Evolutionary conservation across 2,888 invertebrate species (phyloP).

Genomic region (Bruchidius siliquastri): DNA sequence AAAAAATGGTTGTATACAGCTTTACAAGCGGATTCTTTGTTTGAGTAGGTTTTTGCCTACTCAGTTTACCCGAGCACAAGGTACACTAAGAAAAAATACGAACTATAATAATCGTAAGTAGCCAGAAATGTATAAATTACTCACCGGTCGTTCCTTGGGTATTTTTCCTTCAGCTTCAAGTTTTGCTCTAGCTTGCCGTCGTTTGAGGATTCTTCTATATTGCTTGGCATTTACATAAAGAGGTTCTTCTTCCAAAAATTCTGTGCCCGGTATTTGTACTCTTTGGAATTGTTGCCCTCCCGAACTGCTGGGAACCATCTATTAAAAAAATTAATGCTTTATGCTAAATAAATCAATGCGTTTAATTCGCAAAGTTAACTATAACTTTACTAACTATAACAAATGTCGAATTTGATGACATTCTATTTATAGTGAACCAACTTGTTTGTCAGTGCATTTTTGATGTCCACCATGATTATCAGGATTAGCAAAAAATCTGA

Average conservation of each 20-base stretch:
- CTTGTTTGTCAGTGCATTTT: too few relatives aligned
- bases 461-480: too few relatives aligned
- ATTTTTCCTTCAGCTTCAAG: slow-evolving; percentile 93
- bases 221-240: slow-evolving; percentile 98
- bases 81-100: too few relatives aligned
- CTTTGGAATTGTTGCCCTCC: slow-evolving; percentile 51
- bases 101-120: too few relatives aligned
- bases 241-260: slow-evolving; percentile 85
- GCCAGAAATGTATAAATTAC: too few relatives aligned
- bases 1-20: too few relatives aligned
- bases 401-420: too few relatives aligned
- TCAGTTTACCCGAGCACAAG: too few relatives aligned
- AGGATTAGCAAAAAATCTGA: too few relatives aligned
- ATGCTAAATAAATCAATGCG: slow-evolving; percentile 1
- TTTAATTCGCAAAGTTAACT: background rate
- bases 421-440: too few relatives aligned
- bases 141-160: slow-evolving; percentile 89
- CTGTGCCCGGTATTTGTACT: slow-evolving; percentile 58
- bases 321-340: slow-evolving; percentile 13
- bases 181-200: slow-evolving; percentile 90
- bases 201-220: slow-evolving; percentile 91
- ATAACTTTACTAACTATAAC: background rate
- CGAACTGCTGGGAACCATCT: slow-evolving; percentile 57
- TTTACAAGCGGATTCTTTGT: too few relatives aligned
- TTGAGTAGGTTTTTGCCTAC: too few relatives aligned